Evolutionary conservation across 2,113 vertebrate genomes (phyloP), one percentile per base, ranked within the genome.

Genomic region (Cololabis saira): DNA sequence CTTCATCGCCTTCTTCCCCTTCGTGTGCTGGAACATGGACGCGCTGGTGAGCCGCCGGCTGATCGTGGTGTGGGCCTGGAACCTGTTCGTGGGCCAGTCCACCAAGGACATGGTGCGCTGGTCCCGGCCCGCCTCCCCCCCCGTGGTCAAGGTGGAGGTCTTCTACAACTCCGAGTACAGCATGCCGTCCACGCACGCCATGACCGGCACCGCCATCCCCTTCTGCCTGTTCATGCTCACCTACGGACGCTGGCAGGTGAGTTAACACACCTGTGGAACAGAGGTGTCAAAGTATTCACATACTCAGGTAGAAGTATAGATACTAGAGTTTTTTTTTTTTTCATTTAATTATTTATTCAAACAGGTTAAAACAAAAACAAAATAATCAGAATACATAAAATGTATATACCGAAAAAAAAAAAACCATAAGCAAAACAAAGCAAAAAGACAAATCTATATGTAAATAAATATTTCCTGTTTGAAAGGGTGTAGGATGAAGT

Each of bases 161-260:
- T 98, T 98, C 91, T 99, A 99, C 91, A 97, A 97, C 93, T 95
- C 96, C 0, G 98, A 99, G 90, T 99, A 99, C 94, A 96, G 98
- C 91, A 96, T 99, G 97, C 98, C 98, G 13, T 99, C 98, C 80
- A 99, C 97, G 0, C 98, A 99, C 75, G 97, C 98, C 85, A 99
- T 99, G 97, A 95, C 98, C 0, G 97, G 97, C 78, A 97, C 98
- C 0, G 96, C 95, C 83, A 94, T 99, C 60, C 97, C 97, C 55
- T 92, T 98, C 87, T 88, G 94, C 0, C 90, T 99, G 1, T 86
- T 99, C 81, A 92, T 98, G 75, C 93, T 99, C 82, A 96, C 96
- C 52, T 95, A 95, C 13, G 95, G 95, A 78, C 93, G 96, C 54
- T 99, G 96, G 96, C 93, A 99, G 97, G 98, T 99, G 95, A 87